Evolutionary conservation across 2,113 vertebrate species (phyloP), one percentile per base, ranked within the genome.

Genomic region (Saccopteryx bilineata): DNA sequence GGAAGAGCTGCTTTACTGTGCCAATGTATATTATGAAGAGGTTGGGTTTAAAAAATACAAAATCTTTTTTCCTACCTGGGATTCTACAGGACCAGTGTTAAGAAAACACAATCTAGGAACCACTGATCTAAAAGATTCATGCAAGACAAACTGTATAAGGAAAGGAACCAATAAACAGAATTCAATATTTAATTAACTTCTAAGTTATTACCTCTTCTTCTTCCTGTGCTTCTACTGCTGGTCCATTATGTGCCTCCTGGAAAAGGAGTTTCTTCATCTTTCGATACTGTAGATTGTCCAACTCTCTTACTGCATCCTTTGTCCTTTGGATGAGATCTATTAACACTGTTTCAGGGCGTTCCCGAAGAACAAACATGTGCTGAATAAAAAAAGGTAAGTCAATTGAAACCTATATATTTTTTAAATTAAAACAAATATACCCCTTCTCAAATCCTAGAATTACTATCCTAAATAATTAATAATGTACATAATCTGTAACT

Each of bases 211-310:
- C 99, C 99, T 99, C 99, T 91, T 99, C 99, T 95, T 99, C 99
- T 75, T 99, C 99, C 97, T 99, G 99, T 82, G 99, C 99, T 98
- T 99, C 99, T 1, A 99, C 99, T 61, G 99, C 98, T 75, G 99
- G 99, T 84, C 99, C 99, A 61, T 99, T 99, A 97, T 99, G 99
- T 9, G 99, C 99, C 98, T 99, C 99, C 93, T 99, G 99, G 98
- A 99, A 99, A 97, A 99, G 99, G 92, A 99, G 99, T 97, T 99
- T 99, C 98, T 99, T 99, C 99, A 99, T 99, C 98, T 99, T 99
- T 96, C 99, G 99, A 98, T 99, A 99, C 98, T 99, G 99, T 94
- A 99, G 99, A 98, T 99, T 99, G 98, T 99, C 99, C 97, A 99
- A 98, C 91, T 99, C 99, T 96, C 99, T 99, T 96, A 99, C 99